A percentile compares a stretch with the other conserved stretches of the same genome.
Evolutionary conservation across 2,888 invertebrate genomes (phyloP).

Genomic region (Cantharis nigra): DNA sequence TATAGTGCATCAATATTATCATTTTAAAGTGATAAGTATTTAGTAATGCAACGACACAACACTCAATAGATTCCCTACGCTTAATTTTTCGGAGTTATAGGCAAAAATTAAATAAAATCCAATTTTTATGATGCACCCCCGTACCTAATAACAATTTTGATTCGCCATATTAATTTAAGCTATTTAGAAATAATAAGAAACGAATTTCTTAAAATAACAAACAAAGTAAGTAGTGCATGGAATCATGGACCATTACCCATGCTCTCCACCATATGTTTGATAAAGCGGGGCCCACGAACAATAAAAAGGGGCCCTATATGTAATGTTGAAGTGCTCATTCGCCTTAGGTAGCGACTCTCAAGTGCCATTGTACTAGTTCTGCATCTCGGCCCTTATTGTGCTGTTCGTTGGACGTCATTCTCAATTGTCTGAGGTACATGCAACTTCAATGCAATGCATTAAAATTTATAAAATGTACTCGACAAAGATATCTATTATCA

Average conservation of each 20-base stretch:
- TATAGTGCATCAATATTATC: background rate
- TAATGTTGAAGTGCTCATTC: constrained; percentile 34
- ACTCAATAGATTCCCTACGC: background rate
- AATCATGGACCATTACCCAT: constrained; percentile 30
- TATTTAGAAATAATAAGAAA: constrained; percentile 5
- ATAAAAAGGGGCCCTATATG: constrained; percentile 26
- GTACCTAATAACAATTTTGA: background rate
- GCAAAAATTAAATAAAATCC: no score
- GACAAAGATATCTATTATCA: constrained; percentile 21
- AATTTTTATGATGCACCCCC: background rate
- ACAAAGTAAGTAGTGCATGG: constrained; percentile 24
- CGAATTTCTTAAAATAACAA: constrained; percentile 26
- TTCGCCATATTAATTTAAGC: background rate
- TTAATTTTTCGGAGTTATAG: no score
- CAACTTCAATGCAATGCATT: constrained; percentile 22
- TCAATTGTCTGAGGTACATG: constrained; percentile 23
- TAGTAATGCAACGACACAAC: background rate
- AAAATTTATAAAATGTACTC: constrained; percentile 26
- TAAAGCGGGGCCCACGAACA: constrained; percentile 28
- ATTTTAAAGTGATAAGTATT: background rate
- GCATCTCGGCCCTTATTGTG: constrained; percentile 29
- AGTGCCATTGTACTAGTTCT: constrained; percentile 36
- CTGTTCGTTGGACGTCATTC: constrained; percentile 29
- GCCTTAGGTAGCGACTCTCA: constrained; percentile 45
- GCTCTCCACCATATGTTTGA: constrained; percentile 29